Base-by-base conservation (phyloP, 2,888 invertebrate species). In the Erynnis tages region DNA sequence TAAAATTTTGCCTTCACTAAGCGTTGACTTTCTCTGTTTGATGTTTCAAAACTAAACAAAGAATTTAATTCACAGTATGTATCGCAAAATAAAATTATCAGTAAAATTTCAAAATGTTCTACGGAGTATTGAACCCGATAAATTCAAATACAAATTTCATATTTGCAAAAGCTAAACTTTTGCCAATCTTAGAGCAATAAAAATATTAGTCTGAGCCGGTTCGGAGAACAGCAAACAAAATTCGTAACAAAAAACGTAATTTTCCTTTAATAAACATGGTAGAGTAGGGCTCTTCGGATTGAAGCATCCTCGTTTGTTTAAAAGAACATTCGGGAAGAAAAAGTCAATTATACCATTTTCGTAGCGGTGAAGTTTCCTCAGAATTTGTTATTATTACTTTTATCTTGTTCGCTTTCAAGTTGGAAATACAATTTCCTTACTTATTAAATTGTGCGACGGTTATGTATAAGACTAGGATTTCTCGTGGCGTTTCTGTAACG, bases 381-480 rank as follows among this genome's bases (percentile, higher is more conserved):
- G 38, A 47, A 30, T 47, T 35, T 27, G 16, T 35, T 25, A 35
- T 35, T 37, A 35, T 35, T 37, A 46, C 25, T 35, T 16, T 23
- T 23, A 34, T 34, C 11, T 27, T 46, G 17, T 37, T 46, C 46
- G 25, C 7, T 46, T 37, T 46, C 17, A 37, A 27, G 11, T 35
- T 8, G 11, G 5, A 27, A 37, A 11, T 6, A 47, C 37, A 21
- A 37, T 40, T 38, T 48, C 21, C 30, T 38, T 40, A 38, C 21
- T 38, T 48, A 48, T 48, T 48, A 48, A 48, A 48, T 48, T 30
- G 29, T 40, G 23, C 14, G n/a, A 8, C 13, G 13, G 13, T 30
- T 29, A 17, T 41, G 17, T 8, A 11, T 27, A 45, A 23, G 17
- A 27, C 11, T 34, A 25, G 17, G 30, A 5, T 35, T 35, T 13